Base-by-base conservation (phyloP, 1,140 invertebrate species). In the Triops longicaudatus region DNA sequence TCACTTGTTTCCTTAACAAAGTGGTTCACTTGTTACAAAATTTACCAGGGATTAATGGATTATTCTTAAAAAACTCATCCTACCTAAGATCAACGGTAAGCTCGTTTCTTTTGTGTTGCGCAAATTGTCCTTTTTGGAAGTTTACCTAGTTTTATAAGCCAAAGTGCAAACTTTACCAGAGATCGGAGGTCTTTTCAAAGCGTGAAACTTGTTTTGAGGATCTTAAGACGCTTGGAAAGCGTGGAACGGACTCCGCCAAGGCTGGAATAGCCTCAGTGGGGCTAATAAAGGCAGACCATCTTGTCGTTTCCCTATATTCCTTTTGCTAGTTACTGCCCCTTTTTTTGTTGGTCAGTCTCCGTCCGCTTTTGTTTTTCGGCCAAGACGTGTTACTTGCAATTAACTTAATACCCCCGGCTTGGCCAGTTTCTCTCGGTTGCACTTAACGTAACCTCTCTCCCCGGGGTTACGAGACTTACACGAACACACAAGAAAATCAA, bases 281-380 rank as follows among this genome's bases (percentile, higher is more conserved):
- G 50, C 50, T 63, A 63, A 22, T 63, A 63, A n/a, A 63, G 50
- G 50, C 50, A 63, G 50, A 14, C 50, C 50, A 63, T 63, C 50
- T 63, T 63, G 50, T 17, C 17, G 10, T 63, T 14, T 5, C 50
- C 31, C 31, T 7, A 37, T 22, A 63, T 63, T 63, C 50, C 17
- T 22, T n/a, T 63, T 12, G 50, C 22, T 4, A 17, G 17, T n/a
- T 63, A 63, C 22, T 22, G 50, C 22, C 50, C 22, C 11, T 11
- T 63, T 5, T n/a, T 9, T 63, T 22, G 44, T 63, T 63, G 50
- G 50, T 37, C 31, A 37, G 31, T 37, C 31, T 7, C 31, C 31
- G 31, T 37, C 31, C 31, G 31, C 31, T 37, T 37, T 37, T 37
- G 7, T 37, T 37, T 37, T 37, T 37, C 7, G 31, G 7, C 2